phyloP scores from a whole-genome alignment of 2,113 vertebrate species.

The Lonchura striata region DNA sequence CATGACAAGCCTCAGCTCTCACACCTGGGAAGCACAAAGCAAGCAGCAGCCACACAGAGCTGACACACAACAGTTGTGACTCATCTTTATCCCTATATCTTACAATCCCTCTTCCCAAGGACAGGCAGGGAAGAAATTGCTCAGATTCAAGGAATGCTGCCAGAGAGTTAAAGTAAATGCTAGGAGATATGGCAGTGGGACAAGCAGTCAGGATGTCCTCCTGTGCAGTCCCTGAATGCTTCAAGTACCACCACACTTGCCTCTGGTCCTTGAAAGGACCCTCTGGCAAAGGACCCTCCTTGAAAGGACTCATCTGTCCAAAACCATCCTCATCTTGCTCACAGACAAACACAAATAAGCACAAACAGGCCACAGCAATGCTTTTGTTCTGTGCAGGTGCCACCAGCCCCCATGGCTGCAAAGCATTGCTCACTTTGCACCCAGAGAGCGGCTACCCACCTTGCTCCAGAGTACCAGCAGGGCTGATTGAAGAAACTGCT shows the following conservation, averaged over 20 bases:
- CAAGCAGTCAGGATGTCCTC: background rate
- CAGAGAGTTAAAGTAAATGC: background rate
- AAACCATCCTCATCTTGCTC: background rate
- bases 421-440: background rate
- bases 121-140: background rate
- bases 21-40: background rate
- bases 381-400: background rate
- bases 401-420: background rate
- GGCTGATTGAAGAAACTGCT: background rate
- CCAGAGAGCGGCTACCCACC: background rate
- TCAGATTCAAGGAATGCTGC: rapidly evolving
- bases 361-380: background rate
- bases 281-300: too few species aligned
- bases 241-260: background rate
- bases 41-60: background rate
- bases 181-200: background rate
- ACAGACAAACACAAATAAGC: background rate
- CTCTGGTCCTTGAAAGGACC: background rate
- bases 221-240: background rate
- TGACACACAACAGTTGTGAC: background rate
- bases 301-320: background rate
- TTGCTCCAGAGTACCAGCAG: background rate
- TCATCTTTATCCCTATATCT: background rate
- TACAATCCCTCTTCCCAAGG: background rate
- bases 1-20: background rate